These are phyloP conservation scores for Pongo abelii DNA, from an alignment of 2,113 vertebrate genomes.

Conservation along the genomic window DNA sequence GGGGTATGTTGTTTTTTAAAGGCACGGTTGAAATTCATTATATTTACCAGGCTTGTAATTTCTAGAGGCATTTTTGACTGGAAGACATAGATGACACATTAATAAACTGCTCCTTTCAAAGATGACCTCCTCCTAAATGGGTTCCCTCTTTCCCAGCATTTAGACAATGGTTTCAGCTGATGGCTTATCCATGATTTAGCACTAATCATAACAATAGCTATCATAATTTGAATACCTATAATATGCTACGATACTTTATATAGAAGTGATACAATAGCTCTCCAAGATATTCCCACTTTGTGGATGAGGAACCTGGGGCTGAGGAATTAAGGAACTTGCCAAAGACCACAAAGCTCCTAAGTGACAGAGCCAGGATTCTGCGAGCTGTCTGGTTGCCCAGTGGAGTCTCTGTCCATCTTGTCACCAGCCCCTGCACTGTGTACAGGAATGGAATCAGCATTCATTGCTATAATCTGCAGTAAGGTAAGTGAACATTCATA, in stretches of 20 bases:
- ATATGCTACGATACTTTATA: not conserved
- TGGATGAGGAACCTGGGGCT: not conserved
- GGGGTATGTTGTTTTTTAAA: not conserved
- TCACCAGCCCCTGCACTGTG: not conserved
- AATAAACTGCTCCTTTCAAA: not conserved
- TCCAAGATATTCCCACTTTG: not conserved
- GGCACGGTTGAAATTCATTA: not conserved
- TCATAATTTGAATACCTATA: not conserved
- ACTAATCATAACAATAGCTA: not conserved
- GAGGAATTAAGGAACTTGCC: not conserved
- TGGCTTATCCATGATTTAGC: not conserved
- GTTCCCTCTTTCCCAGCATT: not conserved
- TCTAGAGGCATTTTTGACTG: constrained; percentile 19
- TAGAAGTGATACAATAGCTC: not conserved
- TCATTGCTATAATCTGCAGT: not conserved
- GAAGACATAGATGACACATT: not conserved
- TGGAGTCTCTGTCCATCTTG: not conserved
- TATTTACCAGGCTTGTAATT: not conserved
- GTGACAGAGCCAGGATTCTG: not conserved
- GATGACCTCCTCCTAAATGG: not conserved
- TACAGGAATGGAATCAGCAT: not conserved
- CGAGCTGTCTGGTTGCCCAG: not conserved
- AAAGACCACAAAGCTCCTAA: not conserved
- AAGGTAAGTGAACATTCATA: not conserved
- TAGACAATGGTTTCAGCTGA: not conserved